These are phyloP conservation scores for Bimastos eiseni DNA, from an alignment of 2,888 invertebrate species.

Conservation along the genomic window DNA sequence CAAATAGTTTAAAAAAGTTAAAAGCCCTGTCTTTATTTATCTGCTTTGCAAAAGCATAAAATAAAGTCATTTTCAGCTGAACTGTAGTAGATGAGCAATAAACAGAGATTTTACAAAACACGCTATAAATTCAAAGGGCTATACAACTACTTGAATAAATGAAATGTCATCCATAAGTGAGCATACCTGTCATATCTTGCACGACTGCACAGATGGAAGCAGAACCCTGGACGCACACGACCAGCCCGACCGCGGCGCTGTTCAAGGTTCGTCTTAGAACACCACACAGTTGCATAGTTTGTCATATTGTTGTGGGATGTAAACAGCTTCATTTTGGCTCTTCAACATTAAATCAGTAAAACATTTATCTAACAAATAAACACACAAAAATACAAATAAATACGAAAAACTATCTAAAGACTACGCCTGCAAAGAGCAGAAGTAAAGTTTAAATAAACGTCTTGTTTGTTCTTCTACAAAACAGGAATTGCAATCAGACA, in stretches of 20 bases:
- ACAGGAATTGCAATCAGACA: background rate
- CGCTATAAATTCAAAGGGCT: background rate
- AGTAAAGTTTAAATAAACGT: background rate
- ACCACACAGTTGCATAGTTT: constrained; percentile 90
- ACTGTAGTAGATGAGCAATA: background rate
- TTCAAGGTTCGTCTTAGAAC: constrained; percentile 88
- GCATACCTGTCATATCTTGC: constrained; percentile 61
- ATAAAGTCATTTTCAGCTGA: background rate
- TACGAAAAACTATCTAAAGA: background rate
- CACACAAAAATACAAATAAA: background rate
- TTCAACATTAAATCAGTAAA: constrained; percentile 45
- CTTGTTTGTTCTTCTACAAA: background rate
- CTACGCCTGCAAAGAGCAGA: background rate
- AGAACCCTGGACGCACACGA: constrained; percentile 87
- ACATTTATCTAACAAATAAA: background rate
- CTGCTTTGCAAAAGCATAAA: background rate
- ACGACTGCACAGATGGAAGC: constrained; percentile 83
- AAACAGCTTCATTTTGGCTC: constrained; percentile 92
- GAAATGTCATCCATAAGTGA: background rate
- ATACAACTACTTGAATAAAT: background rate
- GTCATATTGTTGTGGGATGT: constrained; percentile 99
- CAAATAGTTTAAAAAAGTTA: background rate
- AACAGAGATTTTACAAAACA: background rate
- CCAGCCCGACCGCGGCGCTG: constrained; percentile 95
- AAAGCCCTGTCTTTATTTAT: background rate